phyloP scores from a whole-genome alignment of 2,797 vertebrate species.

The Amphiprion clarkii region DNA sequence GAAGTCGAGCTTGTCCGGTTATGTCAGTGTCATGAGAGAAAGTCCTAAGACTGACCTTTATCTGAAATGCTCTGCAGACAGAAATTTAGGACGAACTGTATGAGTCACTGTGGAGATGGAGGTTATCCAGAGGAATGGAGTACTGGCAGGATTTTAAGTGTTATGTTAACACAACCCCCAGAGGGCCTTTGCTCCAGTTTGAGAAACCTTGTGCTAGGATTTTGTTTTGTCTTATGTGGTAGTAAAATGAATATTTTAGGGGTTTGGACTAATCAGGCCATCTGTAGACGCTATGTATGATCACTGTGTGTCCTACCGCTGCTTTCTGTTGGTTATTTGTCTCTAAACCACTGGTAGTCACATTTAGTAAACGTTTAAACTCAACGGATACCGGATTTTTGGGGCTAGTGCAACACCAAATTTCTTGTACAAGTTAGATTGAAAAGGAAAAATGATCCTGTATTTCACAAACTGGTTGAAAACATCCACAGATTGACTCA shows the following conservation, averaged over 20 bases:
- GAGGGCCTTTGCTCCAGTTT: too few relatives aligned
- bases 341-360: too few relatives aligned
- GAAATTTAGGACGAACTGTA: conserved; percentile 38
- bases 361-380: too few relatives aligned
- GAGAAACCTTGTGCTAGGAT: neutral
- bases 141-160: neutral
- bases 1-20: conserved; percentile 67
- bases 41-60: conserved; percentile 60
- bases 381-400: too few relatives aligned
- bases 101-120: conserved; percentile 46
- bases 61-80: conserved; percentile 44
- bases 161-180: neutral
- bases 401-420: too few relatives aligned
- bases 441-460: too few relatives aligned
- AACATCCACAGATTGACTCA: too few relatives aligned
- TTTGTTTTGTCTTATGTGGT: neutral
- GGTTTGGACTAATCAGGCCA: neutral
- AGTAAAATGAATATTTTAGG: neutral
- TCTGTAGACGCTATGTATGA: neutral
- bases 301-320: too few relatives aligned
- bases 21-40: conserved; percentile 62
- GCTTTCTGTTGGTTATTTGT: too few relatives aligned
- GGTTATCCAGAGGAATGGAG: conserved; percentile 6
- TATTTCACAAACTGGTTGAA: too few relatives aligned
- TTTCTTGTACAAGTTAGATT: too few relatives aligned